Evolutionary conservation across 2,113 vertebrate species (phyloP).

Genomic region (Onychostruthus taczanowskii): DNA sequence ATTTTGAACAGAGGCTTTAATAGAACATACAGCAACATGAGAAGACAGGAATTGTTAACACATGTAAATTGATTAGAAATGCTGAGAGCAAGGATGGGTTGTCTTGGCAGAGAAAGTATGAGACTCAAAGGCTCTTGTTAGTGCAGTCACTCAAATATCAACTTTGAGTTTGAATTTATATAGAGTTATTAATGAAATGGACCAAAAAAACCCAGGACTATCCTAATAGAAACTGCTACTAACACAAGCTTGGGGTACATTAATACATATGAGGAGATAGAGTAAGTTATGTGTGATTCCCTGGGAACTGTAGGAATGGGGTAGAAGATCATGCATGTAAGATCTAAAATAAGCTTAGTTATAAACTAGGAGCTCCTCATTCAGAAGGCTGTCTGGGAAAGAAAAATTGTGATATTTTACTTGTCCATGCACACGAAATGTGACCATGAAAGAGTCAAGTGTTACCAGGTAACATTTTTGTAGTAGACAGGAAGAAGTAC

Average conservation of each 20-base stretch:
- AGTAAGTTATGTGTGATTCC: neutral
- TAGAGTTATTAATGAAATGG: neutral
- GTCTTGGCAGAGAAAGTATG: neutral
- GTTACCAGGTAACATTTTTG: neutral
- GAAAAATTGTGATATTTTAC: neutral
- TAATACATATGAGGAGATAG: neutral
- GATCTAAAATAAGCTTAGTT: neutral
- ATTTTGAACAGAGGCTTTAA: neutral
- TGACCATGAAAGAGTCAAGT: neutral
- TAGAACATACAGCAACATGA: neutral
- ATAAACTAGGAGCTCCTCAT: neutral
- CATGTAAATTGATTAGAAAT: neutral
- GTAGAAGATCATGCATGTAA: neutral
- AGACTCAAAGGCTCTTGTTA: neutral
- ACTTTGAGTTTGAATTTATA: neutral
- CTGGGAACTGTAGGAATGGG: neutral
- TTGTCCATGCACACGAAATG: neutral
- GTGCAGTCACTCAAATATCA: neutral
- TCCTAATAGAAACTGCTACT: neutral
- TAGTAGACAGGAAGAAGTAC: neutral
- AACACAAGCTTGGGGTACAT: neutral
- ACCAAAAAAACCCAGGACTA: neutral
- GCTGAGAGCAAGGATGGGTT: neutral
- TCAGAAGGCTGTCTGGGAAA: neutral
- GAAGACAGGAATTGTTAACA: neutral